Base-by-base conservation (phyloP, 2,113 vertebrate species). In the Corythaixoides concolor region DNA sequence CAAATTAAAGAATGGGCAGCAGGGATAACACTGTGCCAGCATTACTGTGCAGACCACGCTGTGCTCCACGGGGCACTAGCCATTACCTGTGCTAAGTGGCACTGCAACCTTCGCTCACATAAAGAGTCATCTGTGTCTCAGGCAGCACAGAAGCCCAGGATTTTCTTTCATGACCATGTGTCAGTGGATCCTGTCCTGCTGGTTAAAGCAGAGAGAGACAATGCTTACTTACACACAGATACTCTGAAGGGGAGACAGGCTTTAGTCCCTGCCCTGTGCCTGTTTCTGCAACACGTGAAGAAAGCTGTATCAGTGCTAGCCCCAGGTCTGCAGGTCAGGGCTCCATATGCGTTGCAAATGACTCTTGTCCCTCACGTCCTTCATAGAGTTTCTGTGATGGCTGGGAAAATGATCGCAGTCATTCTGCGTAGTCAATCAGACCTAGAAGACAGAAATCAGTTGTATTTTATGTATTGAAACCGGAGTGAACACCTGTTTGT, bases 111-210 rank as follows among this genome's bases (percentile, higher is more conserved):
- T 70, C 3, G 0, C 52, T 70, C 56, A 12, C 0, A 0, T 60
- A n/a, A 60, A 45, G 52, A 90, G 21, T 4, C 9, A 14, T 19
- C 41, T 67, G 35, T 67, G 45, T 26, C 43, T 76, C 43, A 41
- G 60, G 39, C 59, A 68, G 50, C 47, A 74, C 19, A 58, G 59
- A 93, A 80, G 27, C 22, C n/a, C 67, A 41, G 28, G 33, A 45
- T 20, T 32, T 0, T 0, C 35, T 81, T 62, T 72, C 23, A 53
- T 0, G 3, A 41, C n/a, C 0, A 0, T 15, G 11, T 69, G 18
- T 41, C 39, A 59, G 8, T 43, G 41, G 41, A 12, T 43, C 41
- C 56, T 27, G 22, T 24, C 24, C 41, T 69, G 39, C 24, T 56
- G 21, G 8, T 78, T 83, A 45, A 45, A n/a, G 39, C 21, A 52